Base-by-base conservation (phyloP, 2,888 invertebrate species). In the Nephrotoma appendiculata region DNA sequence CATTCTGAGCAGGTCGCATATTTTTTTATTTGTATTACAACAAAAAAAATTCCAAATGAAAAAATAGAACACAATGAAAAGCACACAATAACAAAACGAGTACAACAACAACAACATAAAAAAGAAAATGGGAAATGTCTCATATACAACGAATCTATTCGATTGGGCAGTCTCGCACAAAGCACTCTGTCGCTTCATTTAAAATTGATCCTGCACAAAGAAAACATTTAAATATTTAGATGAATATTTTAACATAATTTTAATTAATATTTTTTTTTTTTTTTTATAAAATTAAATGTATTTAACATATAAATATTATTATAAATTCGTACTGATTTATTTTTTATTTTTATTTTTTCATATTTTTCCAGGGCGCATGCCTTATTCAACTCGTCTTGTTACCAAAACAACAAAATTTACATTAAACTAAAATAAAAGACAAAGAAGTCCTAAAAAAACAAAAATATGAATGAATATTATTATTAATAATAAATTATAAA, bases 391-490 rank as follows among this genome's bases (percentile, higher is more conserved):
- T 41, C 84, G 41, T 84, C 84, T 44, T 85, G 85, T 85, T 85
- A 44, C 85, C 85, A 85, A 85, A 85, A 85, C 85, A 85, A 85
- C 85, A 85, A 85, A 85, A 71, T 71, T 71, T 71, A 71, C 71
- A 71, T 71, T 71, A 71, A 71, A 71, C 71, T 71, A 71, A 71
- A 31, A 19, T 71, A 19, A 71, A 71, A 84, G 84, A 84, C 84
- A 84, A 84, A 84, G 84, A 71, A 71, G 71, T 71, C 71, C 71
- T 71, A 9, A 44, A 44, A 44, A 2, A 44, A 44, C 11, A 57
- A 31, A 71, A 71, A 31, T 11, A 71, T 71, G 71, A 71, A 71
- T 71, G 71, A 71, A 71, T 71, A 71, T 71, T 71, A 31, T 31
- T 71, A 71, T 71, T 71, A 71, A 11, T 71, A 71, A 52, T 15